Evolutionary conservation across 2,797 vertebrate genomes (phyloP), one percentile per base, ranked within the genome.

Genomic region (Salarias fasciatus): DNA sequence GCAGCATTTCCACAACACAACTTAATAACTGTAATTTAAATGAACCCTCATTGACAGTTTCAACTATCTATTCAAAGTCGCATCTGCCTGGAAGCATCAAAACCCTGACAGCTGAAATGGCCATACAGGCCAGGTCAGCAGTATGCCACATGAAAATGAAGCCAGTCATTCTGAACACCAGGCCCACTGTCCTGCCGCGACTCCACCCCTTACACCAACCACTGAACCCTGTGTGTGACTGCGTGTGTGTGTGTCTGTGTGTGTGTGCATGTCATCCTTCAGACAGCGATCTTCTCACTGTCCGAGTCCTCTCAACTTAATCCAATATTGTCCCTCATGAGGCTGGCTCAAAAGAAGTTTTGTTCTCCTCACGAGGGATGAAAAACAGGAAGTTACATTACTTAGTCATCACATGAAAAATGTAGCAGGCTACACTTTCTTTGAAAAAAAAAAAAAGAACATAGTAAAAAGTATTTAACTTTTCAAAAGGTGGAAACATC

Each of bases 101-200:
- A n/a, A n/a, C n/a, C n/a, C 59, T 60, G 68, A 37, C 61, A 53
- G 69, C 71, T 72, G 63, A 53, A 56, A 69, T 74, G 80, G 76
- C 70, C 48, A 10, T n/a, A 63, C 53, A 45, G 65, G 69, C 71
- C 71, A 67, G 71, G 74, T 75, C 80, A 79, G 84, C 77, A 63
- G 69, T 37, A 53, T 18, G 2, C 72, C 71, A 55, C 68, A 92
- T 91, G 86, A 91, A 93, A 88, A 91, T 80, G 71, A 85, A 86
- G 85, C 85, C 66, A 84, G 88, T 84, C 86, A 85, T 84, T 88
- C 76, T 87, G 78, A 89, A 86, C 90, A 91, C 75, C 80, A 80
- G 84, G 36, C 60, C 76, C 74, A 83, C 75, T 84, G 84, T 87
- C 77, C 75, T 40, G 14, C 47, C 62, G 52, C 49, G 63, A 68